Base-by-base conservation (phyloP, 2,888 invertebrate species). In the Epistrophe grossulariae region DNA sequence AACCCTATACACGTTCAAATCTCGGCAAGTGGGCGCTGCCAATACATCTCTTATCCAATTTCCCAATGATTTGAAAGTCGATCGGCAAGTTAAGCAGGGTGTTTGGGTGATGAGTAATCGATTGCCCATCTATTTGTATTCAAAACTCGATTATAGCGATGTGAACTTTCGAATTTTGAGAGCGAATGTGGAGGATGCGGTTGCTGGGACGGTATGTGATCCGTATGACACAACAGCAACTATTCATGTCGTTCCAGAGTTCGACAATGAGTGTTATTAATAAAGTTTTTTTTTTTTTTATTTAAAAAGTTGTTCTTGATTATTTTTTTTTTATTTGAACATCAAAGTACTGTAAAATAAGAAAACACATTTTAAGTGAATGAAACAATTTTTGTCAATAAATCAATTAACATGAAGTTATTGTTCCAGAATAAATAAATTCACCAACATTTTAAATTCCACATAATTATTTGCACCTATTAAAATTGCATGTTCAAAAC, bases 61-160 rank as follows among this genome's bases (percentile, higher is more conserved):
- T 91, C 97, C 97, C 0, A 97, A 97, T 90, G 97, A 97, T 90
- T 92, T 97, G 57, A 96, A 96, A 92, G 94, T 97, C 11, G 97
- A 97, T 90, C 94, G 95, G 80, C 96, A 96, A 50, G 19, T 66
- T 2, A 59, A 80, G 5, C 96, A 97, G 90, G 95, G 94, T 76
- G 93, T 97, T 10, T 97, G 97, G 97, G 94, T 97, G 5, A 94
- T 97, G 89, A 95, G 96, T 4, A 97, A 97, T 91, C 94, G 94
- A 31, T 91, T 97, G 82, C 97, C 97, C 1, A 94, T 95, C 92
- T 97, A 95, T 91, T 94, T 97, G 70, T 96, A 95, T 70, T 94
- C 94, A 0, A 93, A 94, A 9, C 92, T 97, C 64, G 94, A 96
- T 89, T 93, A 93, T 19, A 93, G 94, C 48, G 95, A 95, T 68